Conservation (phyloP, 2,113 vertebrate species). For the Lycocorax pyrrhopterus region DNA sequence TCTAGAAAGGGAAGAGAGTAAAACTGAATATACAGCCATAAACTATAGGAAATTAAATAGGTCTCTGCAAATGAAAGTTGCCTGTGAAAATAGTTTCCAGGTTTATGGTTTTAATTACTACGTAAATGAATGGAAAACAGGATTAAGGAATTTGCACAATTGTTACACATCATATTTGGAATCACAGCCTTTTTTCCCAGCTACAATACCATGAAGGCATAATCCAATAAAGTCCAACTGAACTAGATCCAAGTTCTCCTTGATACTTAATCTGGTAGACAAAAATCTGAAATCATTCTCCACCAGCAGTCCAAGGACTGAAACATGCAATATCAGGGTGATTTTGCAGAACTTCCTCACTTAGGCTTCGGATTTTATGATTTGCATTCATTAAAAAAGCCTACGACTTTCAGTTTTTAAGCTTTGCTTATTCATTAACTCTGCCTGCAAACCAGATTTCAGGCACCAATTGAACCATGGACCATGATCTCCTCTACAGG, state of each 20-base stretch:
- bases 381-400: background rate
- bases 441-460: background rate
- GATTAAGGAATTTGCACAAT: conserved; percentile 38
- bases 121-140: conserved; percentile 22
- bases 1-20: background rate
- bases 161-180: conserved; percentile 28
- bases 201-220: background rate
- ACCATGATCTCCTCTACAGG: background rate
- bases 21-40: background rate
- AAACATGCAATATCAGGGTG: background rate
- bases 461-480: background rate
- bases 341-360: background rate
- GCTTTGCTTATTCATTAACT: background rate
- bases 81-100: background rate
- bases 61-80: conserved; percentile 2
- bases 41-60: background rate
- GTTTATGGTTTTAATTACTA: conserved; percentile 38
- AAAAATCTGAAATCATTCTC: background rate
- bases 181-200: conserved; percentile 2
- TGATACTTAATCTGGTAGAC: background rate
- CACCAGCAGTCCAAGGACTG: background rate
- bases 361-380: background rate
- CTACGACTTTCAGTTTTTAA: background rate
- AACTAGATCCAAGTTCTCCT: background rate
- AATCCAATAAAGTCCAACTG: conserved; percentile 10